Evolutionary conservation across 1,140 invertebrate genomes (phyloP).

Genomic region (Phortica variegata): DNA sequence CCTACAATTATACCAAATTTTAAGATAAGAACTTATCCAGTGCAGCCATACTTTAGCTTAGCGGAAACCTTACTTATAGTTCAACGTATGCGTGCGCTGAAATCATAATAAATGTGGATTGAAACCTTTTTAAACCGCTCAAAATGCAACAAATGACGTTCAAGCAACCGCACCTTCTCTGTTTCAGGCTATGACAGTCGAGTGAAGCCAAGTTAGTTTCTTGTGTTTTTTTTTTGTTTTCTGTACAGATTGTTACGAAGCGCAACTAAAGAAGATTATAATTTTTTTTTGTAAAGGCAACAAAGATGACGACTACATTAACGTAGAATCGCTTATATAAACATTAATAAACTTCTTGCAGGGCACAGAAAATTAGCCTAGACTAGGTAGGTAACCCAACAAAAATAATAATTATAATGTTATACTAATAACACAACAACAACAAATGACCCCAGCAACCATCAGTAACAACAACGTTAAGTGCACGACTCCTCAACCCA

Average conservation of each 20-base stretch:
- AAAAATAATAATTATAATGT: constrained; percentile 17
- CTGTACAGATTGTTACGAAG: no score
- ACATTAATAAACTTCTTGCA: constrained; percentile 55
- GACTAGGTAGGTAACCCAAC: constrained; percentile 27
- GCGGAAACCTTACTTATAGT: no score
- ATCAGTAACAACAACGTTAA: constrained; percentile 32
- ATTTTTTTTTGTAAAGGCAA: not conserved
- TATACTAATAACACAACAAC: constrained; percentile 13
- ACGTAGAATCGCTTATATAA: constrained; percentile 25
- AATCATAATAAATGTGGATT: constrained; percentile 55
- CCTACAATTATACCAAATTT: no score
- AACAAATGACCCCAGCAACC: constrained; percentile 28
- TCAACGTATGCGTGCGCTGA: constrained; percentile 11
- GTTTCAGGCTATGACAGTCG: constrained; percentile 3
- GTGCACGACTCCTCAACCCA: no score
- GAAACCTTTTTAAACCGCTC: constrained; percentile 54
- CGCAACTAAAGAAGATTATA: no score
- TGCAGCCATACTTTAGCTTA: not conserved
- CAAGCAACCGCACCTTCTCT: constrained; percentile 39
- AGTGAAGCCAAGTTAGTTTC: constrained; percentile 1
- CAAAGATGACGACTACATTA: not conserved
- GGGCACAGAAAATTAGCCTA: constrained; percentile 51
- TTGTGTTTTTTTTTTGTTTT: not conserved
- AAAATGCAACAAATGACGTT: constrained; percentile 45
- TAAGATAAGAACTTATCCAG: no score